Percentiles rank a stretch among this genome's conserved stretches.
Evolutionary conservation across 2,797 vertebrate genomes (phyloP).

Genomic region (Enteromius mattozi): DNA sequence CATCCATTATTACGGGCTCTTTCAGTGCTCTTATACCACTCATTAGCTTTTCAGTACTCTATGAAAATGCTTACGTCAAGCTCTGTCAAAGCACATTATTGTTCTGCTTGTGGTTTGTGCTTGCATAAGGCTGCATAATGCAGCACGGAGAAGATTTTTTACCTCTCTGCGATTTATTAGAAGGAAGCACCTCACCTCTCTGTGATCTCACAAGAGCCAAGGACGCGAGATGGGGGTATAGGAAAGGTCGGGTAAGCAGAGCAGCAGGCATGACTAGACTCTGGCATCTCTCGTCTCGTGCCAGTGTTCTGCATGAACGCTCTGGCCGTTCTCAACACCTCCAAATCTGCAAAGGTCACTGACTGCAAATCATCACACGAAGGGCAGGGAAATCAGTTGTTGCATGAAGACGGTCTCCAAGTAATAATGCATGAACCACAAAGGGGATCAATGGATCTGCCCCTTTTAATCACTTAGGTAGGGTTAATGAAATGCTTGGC

Average conservation of each 20-base stretch:
- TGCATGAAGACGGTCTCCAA: conserved; percentile 4
- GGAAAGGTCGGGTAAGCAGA: conserved; percentile 19
- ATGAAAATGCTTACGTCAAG: conserved; percentile 29
- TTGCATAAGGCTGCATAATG: conserved; percentile 28
- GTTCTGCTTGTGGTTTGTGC: conserved; percentile 33
- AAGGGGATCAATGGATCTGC: conserved; percentile 42
- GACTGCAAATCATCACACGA: conserved; percentile 41
- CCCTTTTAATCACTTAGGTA: conserved; percentile 44
- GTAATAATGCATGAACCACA: conserved; percentile 35
- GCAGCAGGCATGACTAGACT: conserved; percentile 34
- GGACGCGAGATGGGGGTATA: conserved; percentile 27
- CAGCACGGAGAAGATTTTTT: conserved; percentile 7
- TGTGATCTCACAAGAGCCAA: conserved; percentile 37
- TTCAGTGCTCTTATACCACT: conserved; percentile 29
- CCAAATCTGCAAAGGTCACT: conserved; percentile 49
- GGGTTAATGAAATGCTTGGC: conserved; percentile 47
- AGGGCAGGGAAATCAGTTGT: conserved; percentile 3
- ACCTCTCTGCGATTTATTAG: conserved; percentile 37
- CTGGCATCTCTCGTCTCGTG: conserved; percentile 28
- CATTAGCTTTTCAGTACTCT: conserved; percentile 27
- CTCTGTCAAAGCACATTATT: conserved; percentile 36
- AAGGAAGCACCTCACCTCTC: conserved; percentile 38
- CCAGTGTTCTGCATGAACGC: conserved; percentile 47
- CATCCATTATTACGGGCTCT: conserved; percentile 21
- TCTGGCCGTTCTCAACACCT: conserved; percentile 33